phyloP scores from a whole-genome alignment of 2,888 invertebrate genomes.

The Emesis furor region DNA sequence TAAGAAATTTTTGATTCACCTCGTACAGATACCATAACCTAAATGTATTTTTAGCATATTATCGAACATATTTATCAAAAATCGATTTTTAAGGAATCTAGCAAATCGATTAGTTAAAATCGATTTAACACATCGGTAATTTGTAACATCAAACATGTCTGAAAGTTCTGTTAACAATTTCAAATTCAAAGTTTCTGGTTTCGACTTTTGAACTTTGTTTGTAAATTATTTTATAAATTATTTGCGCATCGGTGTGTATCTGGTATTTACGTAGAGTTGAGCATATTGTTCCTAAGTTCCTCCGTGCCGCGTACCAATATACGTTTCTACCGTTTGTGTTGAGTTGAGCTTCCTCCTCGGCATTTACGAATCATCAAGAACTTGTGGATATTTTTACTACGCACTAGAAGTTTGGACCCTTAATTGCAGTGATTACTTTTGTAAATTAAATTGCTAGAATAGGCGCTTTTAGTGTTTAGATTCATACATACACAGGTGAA shows the following conservation, averaged over 20 bases:
- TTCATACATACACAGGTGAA: no score
- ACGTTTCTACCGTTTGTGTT: neutral
- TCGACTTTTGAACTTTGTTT: neutral
- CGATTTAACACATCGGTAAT: no score
- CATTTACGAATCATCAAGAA: neutral
- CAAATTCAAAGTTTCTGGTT: neutral
- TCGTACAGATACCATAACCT: no score
- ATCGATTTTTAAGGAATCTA: no score
- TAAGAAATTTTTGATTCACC: no score
- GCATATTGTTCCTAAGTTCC: neutral
- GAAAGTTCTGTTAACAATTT: no score
- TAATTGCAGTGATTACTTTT: conserved; percentile 47
- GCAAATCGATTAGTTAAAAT: no score
- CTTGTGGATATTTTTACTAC: neutral
- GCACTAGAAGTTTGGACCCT: neutral
- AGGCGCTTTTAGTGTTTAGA: no score
- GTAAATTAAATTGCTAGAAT: no score
- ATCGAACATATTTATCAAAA: no score
- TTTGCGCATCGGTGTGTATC: neutral
- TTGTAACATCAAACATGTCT: no score
- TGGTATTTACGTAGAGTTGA: neutral
- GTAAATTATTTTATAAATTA: neutral
- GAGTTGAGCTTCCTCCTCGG: neutral
- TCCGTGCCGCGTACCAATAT: neutral
- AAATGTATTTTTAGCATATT: no score